phyloP scores from a whole-genome alignment of 2,113 vertebrate genomes.

The Anseranas semipalmata region DNA sequence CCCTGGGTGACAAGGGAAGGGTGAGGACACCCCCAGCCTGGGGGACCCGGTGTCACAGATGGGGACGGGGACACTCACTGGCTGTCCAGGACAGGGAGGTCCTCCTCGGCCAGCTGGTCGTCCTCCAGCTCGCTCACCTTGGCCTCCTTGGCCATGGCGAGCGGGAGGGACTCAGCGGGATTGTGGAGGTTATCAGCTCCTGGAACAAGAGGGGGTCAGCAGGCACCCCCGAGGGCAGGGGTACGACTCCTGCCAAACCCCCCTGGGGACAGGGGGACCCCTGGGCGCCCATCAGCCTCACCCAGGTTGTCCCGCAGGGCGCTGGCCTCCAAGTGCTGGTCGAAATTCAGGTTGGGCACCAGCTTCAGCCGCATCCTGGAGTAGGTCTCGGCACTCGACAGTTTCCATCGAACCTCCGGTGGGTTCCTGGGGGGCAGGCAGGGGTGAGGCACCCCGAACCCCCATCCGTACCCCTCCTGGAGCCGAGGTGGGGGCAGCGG shows the following conservation, averaged over 20 bases:
- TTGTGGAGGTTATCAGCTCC: constrained; percentile 86
- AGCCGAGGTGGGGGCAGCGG: fast-evolving
- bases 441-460: fast-evolving
- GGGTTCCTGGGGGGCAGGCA: constrained; percentile 71
- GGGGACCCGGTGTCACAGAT: fast-evolving
- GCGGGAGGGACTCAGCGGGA: constrained; percentile 79
- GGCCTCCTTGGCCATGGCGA: constrained; percentile 94
- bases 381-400: constrained; percentile 92
- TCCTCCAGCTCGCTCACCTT: constrained; percentile 93
- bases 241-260: fast-evolving
- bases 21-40: not conserved
- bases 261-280: not conserved
- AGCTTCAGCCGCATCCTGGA: constrained; percentile 96
- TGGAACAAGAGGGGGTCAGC: constrained; percentile 20
- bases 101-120: constrained; percentile 91
- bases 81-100: constrained; percentile 83
- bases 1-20: constrained; percentile 49
- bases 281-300: constrained; percentile 32
- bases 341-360: constrained; percentile 92
- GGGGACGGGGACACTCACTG: constrained; percentile 80
- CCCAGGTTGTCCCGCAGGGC: constrained; percentile 95
- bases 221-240: not conserved
- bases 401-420: constrained; percentile 83
- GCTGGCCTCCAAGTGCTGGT: constrained; percentile 90
- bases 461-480: fast-evolving